phyloP scores from a whole-genome alignment of 2,888 invertebrate genomes.

The Synergus gifuensis region DNA sequence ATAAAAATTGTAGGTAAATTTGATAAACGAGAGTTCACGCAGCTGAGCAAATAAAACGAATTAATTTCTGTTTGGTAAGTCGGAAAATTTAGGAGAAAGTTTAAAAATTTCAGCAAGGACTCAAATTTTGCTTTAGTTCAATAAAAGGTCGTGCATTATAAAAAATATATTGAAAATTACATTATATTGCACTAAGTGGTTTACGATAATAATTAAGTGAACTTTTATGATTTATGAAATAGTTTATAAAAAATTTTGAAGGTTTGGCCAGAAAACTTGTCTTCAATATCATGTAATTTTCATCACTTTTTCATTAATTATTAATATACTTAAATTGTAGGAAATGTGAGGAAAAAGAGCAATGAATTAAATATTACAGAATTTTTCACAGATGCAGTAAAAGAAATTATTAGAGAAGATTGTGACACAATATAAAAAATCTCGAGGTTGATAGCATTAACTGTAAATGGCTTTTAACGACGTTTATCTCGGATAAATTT shows the following conservation, averaged over 20 bases:
- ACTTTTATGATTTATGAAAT: neutral
- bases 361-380: neutral
- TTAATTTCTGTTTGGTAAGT: neutral
- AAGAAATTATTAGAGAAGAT: neutral
- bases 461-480: slow-evolving; percentile 1
- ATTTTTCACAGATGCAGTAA: neutral
- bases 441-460: slow-evolving; percentile 29
- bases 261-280: neutral
- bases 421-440: neutral
- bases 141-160: neutral
- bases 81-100: neutral
- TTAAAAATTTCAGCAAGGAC: neutral
- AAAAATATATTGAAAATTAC: neutral
- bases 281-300: neutral
- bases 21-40: neutral
- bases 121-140: neutral
- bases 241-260: too few species aligned
- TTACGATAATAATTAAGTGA: neutral
- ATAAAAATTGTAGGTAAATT: neutral
- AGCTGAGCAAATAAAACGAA: neutral
- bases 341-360: neutral
- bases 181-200: neutral
- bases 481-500: slow-evolving; percentile 19
- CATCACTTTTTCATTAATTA: neutral
- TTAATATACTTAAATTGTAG: neutral